phyloP scores from a whole-genome alignment of 2,113 vertebrate species.

The Podarcis raffonei region DNA sequence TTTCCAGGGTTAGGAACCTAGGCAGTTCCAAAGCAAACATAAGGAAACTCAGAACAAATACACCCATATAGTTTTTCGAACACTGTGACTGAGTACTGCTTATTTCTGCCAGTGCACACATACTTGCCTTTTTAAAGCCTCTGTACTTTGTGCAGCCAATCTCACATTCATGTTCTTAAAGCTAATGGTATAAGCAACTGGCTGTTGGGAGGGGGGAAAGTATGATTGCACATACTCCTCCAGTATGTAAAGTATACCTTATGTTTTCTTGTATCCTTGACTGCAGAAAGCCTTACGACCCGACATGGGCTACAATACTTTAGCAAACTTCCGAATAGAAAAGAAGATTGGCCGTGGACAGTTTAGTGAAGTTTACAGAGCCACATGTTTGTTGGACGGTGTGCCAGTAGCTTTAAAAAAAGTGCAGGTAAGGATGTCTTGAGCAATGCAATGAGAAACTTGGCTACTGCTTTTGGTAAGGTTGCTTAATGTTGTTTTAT shows the following conservation, averaged over 20 bases:
- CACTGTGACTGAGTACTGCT: background rate
- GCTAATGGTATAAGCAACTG: background rate
- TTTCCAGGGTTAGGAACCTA: background rate
- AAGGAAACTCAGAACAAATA: background rate
- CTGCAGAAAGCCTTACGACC: slow-evolving; percentile 90
- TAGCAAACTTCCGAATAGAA: slow-evolving; percentile 95
- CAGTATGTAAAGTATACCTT: background rate
- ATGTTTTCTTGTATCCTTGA: slow-evolving; percentile 38
- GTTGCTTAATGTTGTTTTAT: background rate
- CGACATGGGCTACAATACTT: slow-evolving; percentile 93
- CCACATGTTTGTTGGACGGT: slow-evolving; percentile 89
- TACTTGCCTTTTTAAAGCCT: background rate
- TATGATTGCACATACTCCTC: background rate
- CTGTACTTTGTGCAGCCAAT: background rate
- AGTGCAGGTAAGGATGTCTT: slow-evolving; percentile 86
- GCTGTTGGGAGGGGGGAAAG: background rate
- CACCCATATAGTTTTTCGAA: background rate
- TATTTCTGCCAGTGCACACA: no score
- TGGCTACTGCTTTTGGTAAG: background rate
- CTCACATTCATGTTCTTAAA: background rate
- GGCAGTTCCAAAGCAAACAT: background rate
- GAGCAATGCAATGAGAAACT: background rate
- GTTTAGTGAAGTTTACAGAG: slow-evolving; percentile 97
- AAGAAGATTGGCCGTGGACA: slow-evolving; percentile 98
- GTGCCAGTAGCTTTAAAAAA: slow-evolving; percentile 96